Conservation (phyloP, 2,113 vertebrate species). For the Fregetta grallaria region DNA sequence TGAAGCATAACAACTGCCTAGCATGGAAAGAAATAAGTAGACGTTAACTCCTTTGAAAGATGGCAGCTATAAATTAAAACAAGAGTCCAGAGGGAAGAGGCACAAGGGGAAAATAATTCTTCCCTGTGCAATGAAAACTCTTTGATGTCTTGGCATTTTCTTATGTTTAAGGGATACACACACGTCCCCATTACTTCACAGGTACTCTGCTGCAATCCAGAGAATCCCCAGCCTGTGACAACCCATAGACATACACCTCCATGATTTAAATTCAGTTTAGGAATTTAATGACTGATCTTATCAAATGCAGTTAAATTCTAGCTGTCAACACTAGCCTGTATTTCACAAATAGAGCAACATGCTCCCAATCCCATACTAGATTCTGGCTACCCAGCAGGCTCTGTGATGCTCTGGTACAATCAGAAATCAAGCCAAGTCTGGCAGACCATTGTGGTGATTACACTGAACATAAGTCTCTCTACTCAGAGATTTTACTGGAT, state of each 20-base stretch:
- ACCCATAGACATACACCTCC: neutral
- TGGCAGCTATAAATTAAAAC: neutral
- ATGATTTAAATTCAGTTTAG: neutral
- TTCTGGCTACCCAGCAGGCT: neutral
- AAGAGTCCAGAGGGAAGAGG: neutral
- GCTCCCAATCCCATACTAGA: neutral
- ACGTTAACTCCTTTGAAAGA: neutral
- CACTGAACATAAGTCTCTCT: neutral
- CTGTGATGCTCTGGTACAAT: neutral
- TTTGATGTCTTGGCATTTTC: neutral
- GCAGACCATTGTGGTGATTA: neutral
- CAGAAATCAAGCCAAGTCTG: neutral
- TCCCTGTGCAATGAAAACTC: neutral
- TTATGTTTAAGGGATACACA: neutral
- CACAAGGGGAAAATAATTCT: neutral
- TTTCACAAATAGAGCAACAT: neutral
- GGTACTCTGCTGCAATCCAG: neutral
- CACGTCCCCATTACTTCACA: neutral
- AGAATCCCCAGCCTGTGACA: neutral
- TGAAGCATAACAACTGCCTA: slow-evolving; percentile 80
- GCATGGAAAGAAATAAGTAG: neutral
- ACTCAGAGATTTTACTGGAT: neutral
- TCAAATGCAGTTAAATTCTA: neutral
- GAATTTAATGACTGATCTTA: neutral
- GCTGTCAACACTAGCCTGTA: neutral